Evolutionary conservation across 2,797 vertebrate species (phyloP), one percentile per base, ranked within the genome.

Genomic region (Fistularia tabacaria): DNA sequence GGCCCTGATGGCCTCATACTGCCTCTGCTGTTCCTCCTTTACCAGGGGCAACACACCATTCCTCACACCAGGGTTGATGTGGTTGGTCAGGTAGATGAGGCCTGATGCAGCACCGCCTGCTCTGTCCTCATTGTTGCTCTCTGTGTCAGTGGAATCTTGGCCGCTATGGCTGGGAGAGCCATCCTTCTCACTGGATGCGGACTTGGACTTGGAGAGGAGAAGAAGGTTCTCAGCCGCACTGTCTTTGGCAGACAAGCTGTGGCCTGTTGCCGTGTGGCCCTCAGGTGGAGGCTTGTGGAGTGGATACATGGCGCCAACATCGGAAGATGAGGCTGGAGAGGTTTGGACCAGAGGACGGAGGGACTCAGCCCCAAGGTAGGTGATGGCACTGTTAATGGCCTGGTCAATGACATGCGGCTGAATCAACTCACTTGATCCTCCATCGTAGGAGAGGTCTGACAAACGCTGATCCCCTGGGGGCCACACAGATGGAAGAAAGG

Each of bases 341-440:
- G 95, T 97, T 86, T 99, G 97, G 48, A 99, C 93, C 45, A 99
- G 87, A 0, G 97, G 97, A 37, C 97, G 94, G 74, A 99, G 86
- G 1, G 97, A 94, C 81, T 99, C 97, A 0, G 97, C 97, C 36
- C 97, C 97, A 63, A 99, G 87, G 82, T 98, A 99, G 71, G 88
- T 98, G 87, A 99, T 99, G 82, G 97, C 97, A 0, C 96, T 99
- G 88, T 99, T 99, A 83, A 99, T 99, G 85, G 97, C 95, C 87
- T 99, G 97, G 89, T 99, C 95, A 10, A 99, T 98, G 64, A 99
- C 96, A 0, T 96, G 95, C 0, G 95, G 95, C 84, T 98, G 95
- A 88, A 98, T 98, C 61, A 98, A 87, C 57, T 98, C 95, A 0
- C 89, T 89, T 13, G 89, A 48, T 38, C 89, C 88, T 46, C 87